These are phyloP conservation scores for Leptinotarsa lineolata DNA, from an alignment of 1,140 invertebrate genomes.

Conservation along the genomic window DNA sequence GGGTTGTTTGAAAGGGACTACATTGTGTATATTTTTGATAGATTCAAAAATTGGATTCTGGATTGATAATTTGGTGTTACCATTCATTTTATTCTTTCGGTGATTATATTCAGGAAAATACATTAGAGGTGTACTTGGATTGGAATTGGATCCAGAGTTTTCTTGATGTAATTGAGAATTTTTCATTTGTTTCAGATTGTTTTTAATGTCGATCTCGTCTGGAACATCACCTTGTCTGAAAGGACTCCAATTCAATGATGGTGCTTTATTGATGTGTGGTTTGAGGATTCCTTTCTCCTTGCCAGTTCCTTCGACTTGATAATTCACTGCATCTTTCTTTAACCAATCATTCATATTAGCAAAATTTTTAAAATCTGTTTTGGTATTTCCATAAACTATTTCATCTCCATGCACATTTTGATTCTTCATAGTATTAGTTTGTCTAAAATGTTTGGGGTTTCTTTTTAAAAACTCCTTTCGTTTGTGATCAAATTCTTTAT, in stretches of 20 bases:
- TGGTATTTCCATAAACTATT: not conserved
- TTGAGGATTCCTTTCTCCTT: not conserved
- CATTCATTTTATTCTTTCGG: not conserved
- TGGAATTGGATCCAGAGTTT: too few species aligned
- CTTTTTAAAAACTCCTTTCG: not conserved
- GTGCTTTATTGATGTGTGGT: not conserved
- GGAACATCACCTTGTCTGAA: not conserved
- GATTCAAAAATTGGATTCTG: not conserved
- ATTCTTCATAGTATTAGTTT: conserved; percentile 6
- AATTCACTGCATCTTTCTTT: not conserved
- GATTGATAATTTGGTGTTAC: not conserved
- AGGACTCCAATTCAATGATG: not conserved
- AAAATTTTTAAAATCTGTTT: not conserved
- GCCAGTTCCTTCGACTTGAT: too few species aligned
- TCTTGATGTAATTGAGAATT: not conserved
- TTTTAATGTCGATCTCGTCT: not conserved
- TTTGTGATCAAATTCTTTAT: not conserved
- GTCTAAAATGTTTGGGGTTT: not conserved
- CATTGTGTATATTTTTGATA: not conserved
- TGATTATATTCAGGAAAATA: not conserved
- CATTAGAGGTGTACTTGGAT: not conserved
- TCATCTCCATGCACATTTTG: not conserved
- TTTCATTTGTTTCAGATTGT: not conserved
- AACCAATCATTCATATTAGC: not conserved
- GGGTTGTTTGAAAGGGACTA: not conserved